phyloP scores from a whole-genome alignment of 2,797 vertebrate genomes.

The Leptoclinus maculatus region DNA sequence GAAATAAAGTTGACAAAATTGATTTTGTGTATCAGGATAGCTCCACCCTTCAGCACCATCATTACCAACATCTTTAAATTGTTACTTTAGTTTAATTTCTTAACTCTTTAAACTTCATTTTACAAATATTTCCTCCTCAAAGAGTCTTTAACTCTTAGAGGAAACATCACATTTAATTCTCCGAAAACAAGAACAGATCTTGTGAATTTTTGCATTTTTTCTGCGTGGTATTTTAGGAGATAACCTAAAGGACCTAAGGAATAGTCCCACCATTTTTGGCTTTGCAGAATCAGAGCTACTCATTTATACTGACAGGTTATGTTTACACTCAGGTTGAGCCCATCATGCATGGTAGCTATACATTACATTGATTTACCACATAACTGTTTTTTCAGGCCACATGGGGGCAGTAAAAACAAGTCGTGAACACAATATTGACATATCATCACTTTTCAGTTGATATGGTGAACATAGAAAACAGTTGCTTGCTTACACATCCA shows the following conservation, averaged over 20 bases:
- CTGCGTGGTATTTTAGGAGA: constrained; percentile 1
- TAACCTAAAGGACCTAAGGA: too few species aligned
- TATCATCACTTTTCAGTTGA: neutral
- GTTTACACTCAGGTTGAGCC: too few species aligned
- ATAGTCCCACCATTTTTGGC: neutral
- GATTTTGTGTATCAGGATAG: neutral
- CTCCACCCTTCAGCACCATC: neutral
- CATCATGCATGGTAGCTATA: neutral
- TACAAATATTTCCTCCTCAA: neutral
- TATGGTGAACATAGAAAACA: neutral
- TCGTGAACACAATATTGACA: neutral
- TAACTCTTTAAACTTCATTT: neutral
- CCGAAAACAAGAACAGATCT: neutral
- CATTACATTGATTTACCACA: neutral
- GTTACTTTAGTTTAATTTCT: neutral
- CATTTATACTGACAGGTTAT: neutral
- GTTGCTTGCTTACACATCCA: neutral
- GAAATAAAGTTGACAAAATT: neutral
- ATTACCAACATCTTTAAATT: neutral
- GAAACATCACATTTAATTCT: neutral
- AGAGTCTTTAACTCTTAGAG: neutral
- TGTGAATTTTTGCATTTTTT: neutral
- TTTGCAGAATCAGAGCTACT: neutral
- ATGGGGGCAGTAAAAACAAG: neutral
- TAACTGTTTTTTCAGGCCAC: neutral